Base-by-base conservation (phyloP, 1,140 invertebrate species). In the Mercenaria mercenaria region DNA sequence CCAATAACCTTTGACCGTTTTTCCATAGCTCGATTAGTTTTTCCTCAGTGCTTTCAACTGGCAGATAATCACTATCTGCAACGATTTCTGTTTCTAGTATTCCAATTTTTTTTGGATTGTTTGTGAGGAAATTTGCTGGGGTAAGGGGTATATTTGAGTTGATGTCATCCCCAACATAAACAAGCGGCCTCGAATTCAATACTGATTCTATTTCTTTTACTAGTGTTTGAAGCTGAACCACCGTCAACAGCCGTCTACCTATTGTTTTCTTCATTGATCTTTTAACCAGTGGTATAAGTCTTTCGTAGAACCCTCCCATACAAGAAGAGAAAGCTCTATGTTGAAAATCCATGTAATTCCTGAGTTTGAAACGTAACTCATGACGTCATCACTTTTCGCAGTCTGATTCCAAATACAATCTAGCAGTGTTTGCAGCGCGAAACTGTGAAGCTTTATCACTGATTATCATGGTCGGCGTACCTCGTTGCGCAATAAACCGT, bases 101-200 rank as follows among this genome's bases (percentile, higher is more conserved):
- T n/a, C 88, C 80, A 11, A 34, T 77, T n/a, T 83, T 77, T n/a
- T 83, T 61, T 76, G 80, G 41, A 41, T 83, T 89, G n/a, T 81
- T 29, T 0, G 88, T 61, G 47, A 89, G 47, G 32, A 76, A 89
- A 83, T 83, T 77, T 0, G 41, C 34, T 47, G 80, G 80, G 2
- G 87, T 82, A 2, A 82, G 20, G 2, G 76, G 41, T 39, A 84
- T 77, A 20, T 29, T 84, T 3, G 88, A 89, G 41, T 83, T 84
- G 11, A 89, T 41, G 37, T 89, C 88, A 59, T 89, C 69, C 39
- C 41, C 88, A 34, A 89, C 32, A 29, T 89, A 89, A 10, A 89
- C 80, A 50, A 89, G 56, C 52, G 88, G 88, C 39, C 88, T 89
- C 29, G 77, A 72, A 76, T 89, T 89, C 11, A 89, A 10, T n/a